Conservation (phyloP, 2,888 invertebrate species). For the Quadriops clusia region DNA sequence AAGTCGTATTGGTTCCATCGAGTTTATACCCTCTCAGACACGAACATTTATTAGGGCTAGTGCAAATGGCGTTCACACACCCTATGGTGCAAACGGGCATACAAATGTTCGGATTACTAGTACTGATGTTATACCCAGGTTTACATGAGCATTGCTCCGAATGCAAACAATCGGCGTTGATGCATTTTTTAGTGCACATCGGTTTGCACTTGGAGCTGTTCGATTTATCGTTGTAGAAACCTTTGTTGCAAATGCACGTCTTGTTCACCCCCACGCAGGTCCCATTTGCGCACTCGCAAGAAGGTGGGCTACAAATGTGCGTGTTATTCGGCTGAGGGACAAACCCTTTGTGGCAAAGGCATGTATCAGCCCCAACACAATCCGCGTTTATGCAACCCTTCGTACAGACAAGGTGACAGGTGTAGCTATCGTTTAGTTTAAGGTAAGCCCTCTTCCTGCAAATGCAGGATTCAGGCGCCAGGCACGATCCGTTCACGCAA, state of each 20-base stretch:
- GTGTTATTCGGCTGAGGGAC: constrained; percentile 6
- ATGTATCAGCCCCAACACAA: constrained; percentile 3
- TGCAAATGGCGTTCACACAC: constrained; percentile 15
- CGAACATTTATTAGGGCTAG: constrained; percentile 13
- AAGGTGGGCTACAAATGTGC: constrained; percentile 24
- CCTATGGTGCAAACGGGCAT: constrained; percentile 21
- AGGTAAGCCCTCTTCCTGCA: too few relatives aligned
- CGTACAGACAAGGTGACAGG: constrained; percentile 1
- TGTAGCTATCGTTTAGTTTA: too few relatives aligned
- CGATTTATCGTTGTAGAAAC: constrained; percentile 20
- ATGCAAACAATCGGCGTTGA: constrained; percentile 3
- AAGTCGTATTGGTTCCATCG: constrained; percentile 18
- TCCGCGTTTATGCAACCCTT: constrained; percentile 3
- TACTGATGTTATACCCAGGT: constrained; percentile 4
- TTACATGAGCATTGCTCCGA: constrained; percentile 7
- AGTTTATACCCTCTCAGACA: constrained; percentile 18
- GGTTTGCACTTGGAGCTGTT: constrained; percentile 8
- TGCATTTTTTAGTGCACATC: constrained; percentile 5
- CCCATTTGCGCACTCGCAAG: constrained; percentile 13
- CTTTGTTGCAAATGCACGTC: constrained; percentile 18
- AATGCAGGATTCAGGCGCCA: constrained; percentile 19
- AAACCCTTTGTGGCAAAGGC: constrained; percentile 5
- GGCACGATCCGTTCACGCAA: constrained; percentile 20
- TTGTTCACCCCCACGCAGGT: constrained; percentile 13
- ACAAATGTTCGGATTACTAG: constrained; percentile 19